A percentile compares a stretch with the other conserved stretches of the same genome.
Conservation (phyloP, 2,797 vertebrate species). For the Danio choprae region DNA sequence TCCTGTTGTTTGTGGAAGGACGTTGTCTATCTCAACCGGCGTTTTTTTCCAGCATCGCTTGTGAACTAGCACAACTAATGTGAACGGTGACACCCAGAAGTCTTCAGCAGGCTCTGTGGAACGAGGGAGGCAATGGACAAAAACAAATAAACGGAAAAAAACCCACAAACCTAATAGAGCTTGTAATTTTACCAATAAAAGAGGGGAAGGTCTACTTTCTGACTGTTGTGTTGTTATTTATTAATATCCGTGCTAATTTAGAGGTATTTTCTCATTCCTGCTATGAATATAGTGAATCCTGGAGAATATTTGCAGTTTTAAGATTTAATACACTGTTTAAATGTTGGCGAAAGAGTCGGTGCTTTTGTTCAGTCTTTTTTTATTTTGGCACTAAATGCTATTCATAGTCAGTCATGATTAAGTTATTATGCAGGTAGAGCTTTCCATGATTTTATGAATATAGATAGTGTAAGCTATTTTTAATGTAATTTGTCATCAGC, state of each 20-base stretch:
- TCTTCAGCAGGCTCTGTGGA: constrained; percentile 52
- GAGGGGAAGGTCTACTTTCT: constrained; percentile 67
- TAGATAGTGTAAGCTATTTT: too few species aligned
- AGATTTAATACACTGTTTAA: too few species aligned
- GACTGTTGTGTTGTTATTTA: constrained; percentile 47
- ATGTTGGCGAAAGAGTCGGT: not conserved
- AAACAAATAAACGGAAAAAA: constrained; percentile 46
- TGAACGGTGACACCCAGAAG: constrained; percentile 65
- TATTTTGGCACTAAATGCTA: not conserved
- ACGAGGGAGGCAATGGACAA: constrained; percentile 46
- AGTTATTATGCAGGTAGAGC: not conserved
- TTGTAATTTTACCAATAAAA: constrained; percentile 83
- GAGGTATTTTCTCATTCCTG: too few species aligned
- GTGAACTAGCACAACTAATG: constrained; percentile 65
- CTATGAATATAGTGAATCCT: not conserved
- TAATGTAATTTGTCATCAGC: too few species aligned
- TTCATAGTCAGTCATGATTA: not conserved
- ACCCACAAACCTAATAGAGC: constrained; percentile 61
- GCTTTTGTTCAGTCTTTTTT: not conserved
- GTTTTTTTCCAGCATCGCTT: constrained; percentile 59
- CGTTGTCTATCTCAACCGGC: constrained; percentile 51
- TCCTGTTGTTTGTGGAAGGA: constrained; percentile 67
- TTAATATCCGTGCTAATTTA: not conserved
- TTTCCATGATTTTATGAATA: too few species aligned
- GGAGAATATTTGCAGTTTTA: too few species aligned